Conservation (phyloP, 2,113 vertebrate genomes). For the Ariopsis seemanni region DNA sequence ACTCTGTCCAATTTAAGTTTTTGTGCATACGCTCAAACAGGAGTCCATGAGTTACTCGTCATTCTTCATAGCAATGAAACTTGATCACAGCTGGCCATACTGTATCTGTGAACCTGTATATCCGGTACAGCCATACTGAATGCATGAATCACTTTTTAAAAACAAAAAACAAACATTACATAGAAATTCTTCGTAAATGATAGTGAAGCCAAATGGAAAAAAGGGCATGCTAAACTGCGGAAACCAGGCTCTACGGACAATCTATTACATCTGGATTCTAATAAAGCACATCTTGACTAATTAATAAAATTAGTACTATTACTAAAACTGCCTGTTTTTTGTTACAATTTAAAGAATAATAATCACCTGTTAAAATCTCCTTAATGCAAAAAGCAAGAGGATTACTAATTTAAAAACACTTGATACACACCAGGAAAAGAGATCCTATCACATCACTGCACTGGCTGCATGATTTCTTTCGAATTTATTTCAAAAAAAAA, state of each 20-base stretch:
- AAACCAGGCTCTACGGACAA: not conserved
- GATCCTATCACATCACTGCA: not conserved
- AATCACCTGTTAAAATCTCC: not conserved
- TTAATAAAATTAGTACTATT: not conserved
- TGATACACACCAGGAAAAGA: not conserved
- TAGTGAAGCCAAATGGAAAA: not conserved
- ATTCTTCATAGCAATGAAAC: not conserved
- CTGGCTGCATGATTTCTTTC: not conserved
- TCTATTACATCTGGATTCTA: not conserved
- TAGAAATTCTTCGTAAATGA: not conserved
- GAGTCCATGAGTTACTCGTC: no score
- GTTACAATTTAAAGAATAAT: not conserved
- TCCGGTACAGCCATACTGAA: not conserved
- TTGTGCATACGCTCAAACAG: not conserved
- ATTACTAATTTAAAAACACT: not conserved
- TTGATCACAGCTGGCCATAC: not conserved
- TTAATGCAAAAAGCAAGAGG: not conserved
- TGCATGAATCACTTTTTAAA: not conserved
- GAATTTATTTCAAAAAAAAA: not conserved
- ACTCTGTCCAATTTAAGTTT: not conserved
- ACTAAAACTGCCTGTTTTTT: not conserved
- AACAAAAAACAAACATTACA: not conserved
- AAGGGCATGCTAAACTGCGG: not conserved
- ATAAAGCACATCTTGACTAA: not conserved
- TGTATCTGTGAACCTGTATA: not conserved